Percentiles rank a stretch among this genome's conserved stretches.
These are phyloP conservation scores for Mesodorylaimus sp. DNA, from an alignment of 2,888 invertebrate genomes.

Conservation along the genomic window DNA sequence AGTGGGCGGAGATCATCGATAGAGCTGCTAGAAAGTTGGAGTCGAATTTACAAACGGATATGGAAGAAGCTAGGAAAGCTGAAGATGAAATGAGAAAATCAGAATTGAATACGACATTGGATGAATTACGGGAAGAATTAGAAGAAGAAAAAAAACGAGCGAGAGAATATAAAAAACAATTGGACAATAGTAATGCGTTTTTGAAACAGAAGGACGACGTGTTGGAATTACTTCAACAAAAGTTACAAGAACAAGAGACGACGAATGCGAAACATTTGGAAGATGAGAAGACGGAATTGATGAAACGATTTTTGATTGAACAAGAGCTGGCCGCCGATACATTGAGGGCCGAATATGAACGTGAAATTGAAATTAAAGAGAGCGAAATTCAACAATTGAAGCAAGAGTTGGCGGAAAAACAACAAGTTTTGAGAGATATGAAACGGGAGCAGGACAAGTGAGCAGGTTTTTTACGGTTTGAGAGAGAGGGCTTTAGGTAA, in stretches of 20 bases:
- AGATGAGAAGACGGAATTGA: conserved; percentile 2
- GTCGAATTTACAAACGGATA: too few species aligned
- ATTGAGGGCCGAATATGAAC: background rate
- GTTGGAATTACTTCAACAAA: background rate
- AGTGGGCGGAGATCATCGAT: too few species aligned
- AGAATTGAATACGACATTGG: too few species aligned
- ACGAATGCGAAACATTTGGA: background rate
- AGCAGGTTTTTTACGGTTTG: too few species aligned
- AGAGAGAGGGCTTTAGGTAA: too few species aligned
- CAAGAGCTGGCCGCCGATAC: conserved; percentile 4
- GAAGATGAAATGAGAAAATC: too few species aligned
- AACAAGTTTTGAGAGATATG: background rate
- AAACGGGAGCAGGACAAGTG: background rate
- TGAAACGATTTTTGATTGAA: conserved; percentile 7
- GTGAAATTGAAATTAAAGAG: background rate
- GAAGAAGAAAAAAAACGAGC: background rate
- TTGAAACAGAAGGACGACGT: conserved; percentile 5
- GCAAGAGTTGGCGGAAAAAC: background rate
- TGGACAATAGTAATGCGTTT: background rate
- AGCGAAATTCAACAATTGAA: background rate
- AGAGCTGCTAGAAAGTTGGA: too few species aligned
- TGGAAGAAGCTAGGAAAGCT: too few species aligned
- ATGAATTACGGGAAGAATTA: background rate
- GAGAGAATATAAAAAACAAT: background rate
- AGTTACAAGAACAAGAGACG: background rate